phyloP scores from a whole-genome alignment of 2,113 vertebrate species.

The Nicator chloris region DNA sequence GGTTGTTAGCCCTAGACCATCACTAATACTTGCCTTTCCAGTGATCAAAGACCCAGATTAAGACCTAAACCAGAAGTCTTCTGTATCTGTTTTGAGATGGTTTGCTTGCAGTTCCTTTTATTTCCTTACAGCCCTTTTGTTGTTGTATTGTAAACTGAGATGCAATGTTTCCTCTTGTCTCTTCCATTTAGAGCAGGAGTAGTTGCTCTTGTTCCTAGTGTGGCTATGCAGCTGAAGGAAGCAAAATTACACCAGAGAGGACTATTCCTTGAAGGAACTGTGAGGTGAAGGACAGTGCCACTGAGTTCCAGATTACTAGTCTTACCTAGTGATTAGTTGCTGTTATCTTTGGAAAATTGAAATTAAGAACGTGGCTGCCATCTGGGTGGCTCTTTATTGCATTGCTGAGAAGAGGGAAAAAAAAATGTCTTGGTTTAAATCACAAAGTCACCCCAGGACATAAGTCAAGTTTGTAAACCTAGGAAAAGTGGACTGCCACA shows the following conservation, averaged over 20 bases:
- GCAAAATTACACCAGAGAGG: not conserved
- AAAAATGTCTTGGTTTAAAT: too few relatives aligned
- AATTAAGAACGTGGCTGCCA: not conserved
- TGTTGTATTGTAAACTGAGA: not conserved
- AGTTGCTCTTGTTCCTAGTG: not conserved
- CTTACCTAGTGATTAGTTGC: not conserved
- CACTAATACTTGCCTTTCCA: not conserved
- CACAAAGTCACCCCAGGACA: too few relatives aligned
- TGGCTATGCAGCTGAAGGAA: not conserved
- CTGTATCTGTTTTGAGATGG: accelerated
- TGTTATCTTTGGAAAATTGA: not conserved
- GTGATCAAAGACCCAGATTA: not conserved
- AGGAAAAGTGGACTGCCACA: not conserved
- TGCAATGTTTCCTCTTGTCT: not conserved
- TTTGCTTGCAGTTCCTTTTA: not conserved
- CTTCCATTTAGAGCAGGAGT: not conserved
- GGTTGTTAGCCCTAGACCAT: not conserved
- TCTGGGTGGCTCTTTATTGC: not conserved
- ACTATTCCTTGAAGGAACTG: not conserved
- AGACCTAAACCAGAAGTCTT: not conserved
- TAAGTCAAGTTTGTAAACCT: not conserved
- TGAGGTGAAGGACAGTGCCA: not conserved
- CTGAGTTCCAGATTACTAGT: not conserved
- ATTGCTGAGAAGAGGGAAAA: not conserved
- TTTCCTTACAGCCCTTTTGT: not conserved